phyloP scores from a whole-genome alignment of 2,797 vertebrate species.

The Mus spretus region DNA sequence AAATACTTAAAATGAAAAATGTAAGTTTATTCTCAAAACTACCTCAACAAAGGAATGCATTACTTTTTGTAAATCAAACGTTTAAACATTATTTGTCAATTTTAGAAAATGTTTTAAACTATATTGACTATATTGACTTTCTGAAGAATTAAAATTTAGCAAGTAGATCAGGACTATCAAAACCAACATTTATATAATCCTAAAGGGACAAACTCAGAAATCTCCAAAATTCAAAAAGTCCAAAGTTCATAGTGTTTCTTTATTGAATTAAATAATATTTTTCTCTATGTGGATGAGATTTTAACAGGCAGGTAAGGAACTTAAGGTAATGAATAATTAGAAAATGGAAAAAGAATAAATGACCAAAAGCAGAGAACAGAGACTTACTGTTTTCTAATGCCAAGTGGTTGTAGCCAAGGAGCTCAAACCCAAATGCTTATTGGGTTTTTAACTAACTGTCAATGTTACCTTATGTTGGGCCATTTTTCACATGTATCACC shows the following conservation, averaged over 20 bases:
- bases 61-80: neutral
- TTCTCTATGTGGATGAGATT: neutral
- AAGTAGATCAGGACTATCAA: neutral
- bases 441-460: neutral
- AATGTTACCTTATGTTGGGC: neutral
- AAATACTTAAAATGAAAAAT: neutral
- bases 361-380: neutral
- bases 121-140: neutral
- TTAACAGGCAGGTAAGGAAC: neutral
- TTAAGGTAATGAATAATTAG: neutral
- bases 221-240: neutral
- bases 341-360: neutral
- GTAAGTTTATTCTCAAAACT: neutral
- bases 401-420: neutral
- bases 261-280: neutral
- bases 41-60: neutral
- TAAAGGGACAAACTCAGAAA: neutral
- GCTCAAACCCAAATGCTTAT: neutral
- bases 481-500: neutral
- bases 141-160: neutral
- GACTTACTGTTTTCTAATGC: constrained; percentile 5
- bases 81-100: neutral
- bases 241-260: neutral
- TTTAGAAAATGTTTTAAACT: constrained; percentile 6
- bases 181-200: neutral